Percentiles rank a stretch among this genome's conserved stretches.
These are phyloP conservation scores for Crossaster papposus DNA, from an alignment of 53 echinoderm and acorn worm genomes.

Conservation along the genomic window DNA sequence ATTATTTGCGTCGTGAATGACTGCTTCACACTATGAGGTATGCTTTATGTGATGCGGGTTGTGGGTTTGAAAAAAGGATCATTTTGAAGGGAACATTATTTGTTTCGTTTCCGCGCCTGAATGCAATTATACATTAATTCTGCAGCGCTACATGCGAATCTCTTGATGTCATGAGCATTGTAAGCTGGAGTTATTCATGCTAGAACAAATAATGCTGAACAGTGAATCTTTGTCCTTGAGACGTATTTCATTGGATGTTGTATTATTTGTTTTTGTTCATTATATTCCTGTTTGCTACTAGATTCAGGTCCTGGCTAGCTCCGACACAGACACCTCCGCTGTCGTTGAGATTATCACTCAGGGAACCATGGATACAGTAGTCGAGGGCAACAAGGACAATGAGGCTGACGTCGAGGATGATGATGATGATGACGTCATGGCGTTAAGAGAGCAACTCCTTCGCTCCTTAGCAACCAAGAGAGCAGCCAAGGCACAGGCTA, in stretches of 20 bases:
- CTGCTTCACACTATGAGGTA: too few species aligned
- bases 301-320: neutral
- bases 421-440: slow-evolving; percentile 78
- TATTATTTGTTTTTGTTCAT: neutral
- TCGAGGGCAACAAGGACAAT: slow-evolving; percentile 37
- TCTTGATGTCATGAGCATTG: too few species aligned
- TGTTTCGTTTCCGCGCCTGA: too few species aligned
- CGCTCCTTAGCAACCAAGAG: slow-evolving; percentile 71
- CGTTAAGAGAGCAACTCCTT: slow-evolving; percentile 78
- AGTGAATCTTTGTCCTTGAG: neutral
- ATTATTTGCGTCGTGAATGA: too few species aligned
- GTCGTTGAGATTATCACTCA: neutral
- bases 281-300: neutral
- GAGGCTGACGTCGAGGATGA: slow-evolving; percentile 71
- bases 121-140: too few species aligned
- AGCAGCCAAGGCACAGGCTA: slow-evolving; percentile 61
- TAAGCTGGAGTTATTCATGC: neutral
- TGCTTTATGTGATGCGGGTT: too few species aligned
- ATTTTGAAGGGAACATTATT: too few species aligned
- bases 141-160: too few species aligned
- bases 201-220: neutral
- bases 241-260: neutral
- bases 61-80: too few species aligned
- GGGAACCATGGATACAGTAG: neutral
- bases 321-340: slow-evolving; percentile 6